Evolutionary conservation across 1,140 invertebrate species (phyloP), one percentile per base, ranked within the genome.

Genomic region (Ladona fulva): DNA sequence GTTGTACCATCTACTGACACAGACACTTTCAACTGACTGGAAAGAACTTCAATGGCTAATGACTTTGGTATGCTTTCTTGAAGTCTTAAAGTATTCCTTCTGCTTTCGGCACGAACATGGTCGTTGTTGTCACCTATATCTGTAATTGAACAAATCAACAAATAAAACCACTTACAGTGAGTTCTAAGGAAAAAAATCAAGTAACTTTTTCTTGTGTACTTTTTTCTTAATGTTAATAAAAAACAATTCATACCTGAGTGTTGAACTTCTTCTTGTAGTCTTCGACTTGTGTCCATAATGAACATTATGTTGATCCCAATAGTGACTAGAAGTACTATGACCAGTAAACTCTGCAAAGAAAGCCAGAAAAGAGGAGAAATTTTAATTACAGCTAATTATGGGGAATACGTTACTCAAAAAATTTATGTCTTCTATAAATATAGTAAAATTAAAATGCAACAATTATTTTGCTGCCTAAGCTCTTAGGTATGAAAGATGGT

Each of bases 1-100:
- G 87, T 89, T 24, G 89, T 88, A 19, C 89, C 89, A 83, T 90
- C 89, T 8, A 91, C 87, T 37, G 85, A 86, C 16, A 90, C 87
- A 29, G 86, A 85, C 0, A 89, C 89, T 76, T 87, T 83, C 19
- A 86, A 85, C 79, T 89, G 88, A 81, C 88, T 89, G 42, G 88
- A 89, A n/a, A 87, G 79, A 8, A 89, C 87, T 82, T 89, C 89
- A 25, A 90, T 83, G 0, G 84, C 85, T 12, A 90, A 81, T 0
- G 82, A 84, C 79, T 83, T 85, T 16, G 84, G 83, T 29, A 81
- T 79, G 25, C 81, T 83, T 75, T 85, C 85, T 77, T 84, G 82
- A 11, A 85, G 77, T 19, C 80, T 74, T 75, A 83, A 78, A 78
- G 80, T 80, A 73, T 82, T 82, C 79, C 81, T 74, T 44, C 82